Evolutionary conservation across 2,888 invertebrate species (phyloP).

Genomic region (Seladonia tumulorum): DNA sequence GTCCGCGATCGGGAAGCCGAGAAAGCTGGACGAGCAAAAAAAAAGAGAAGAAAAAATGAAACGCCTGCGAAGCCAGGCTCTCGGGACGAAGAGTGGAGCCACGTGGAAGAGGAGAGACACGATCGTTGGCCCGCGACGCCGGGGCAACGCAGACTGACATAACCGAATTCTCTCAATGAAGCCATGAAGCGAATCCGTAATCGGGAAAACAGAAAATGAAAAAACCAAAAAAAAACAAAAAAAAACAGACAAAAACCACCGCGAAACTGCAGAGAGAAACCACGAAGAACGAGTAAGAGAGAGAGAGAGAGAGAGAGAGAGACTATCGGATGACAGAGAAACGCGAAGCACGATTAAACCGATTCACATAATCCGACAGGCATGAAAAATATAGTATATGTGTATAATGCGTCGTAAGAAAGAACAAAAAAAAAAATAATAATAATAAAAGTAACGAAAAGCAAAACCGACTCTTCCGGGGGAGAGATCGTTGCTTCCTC

Average conservation of each 20-base stretch:
- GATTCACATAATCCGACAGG: slow-evolving; percentile 23
- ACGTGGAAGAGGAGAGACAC: slow-evolving; percentile 71
- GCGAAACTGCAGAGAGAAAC: slow-evolving; percentile 27
- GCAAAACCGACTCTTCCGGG: slow-evolving; percentile 2
- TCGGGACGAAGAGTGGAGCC: slow-evolving; percentile 64
- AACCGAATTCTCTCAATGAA: slow-evolving; percentile 52
- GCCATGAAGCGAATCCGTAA: slow-evolving; percentile 47
- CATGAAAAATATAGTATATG: background rate
- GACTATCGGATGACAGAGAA: background rate
- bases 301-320: background rate
- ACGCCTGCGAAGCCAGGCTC: slow-evolving; percentile 49
- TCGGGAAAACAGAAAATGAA: slow-evolving; percentile 8
- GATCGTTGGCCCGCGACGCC: slow-evolving; percentile 75
- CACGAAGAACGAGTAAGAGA: background rate
- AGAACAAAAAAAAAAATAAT: background rate
- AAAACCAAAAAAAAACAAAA: background rate
- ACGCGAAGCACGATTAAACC: background rate
- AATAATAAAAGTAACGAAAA: background rate
- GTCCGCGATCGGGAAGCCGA: slow-evolving; percentile 52
- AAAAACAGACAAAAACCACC: background rate
- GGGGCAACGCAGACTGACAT: slow-evolving; percentile 71
- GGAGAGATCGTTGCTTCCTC: slow-evolving; percentile 22
- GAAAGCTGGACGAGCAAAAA: slow-evolving; percentile 44
- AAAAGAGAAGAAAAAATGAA: slow-evolving; percentile 12
- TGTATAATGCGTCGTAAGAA: background rate